A percentile compares a stretch with the other conserved stretches of the same genome.
Evolutionary conservation across 92 coral and sea anemone species (phyloP).

Genomic region (Siderastrea radians): DNA sequence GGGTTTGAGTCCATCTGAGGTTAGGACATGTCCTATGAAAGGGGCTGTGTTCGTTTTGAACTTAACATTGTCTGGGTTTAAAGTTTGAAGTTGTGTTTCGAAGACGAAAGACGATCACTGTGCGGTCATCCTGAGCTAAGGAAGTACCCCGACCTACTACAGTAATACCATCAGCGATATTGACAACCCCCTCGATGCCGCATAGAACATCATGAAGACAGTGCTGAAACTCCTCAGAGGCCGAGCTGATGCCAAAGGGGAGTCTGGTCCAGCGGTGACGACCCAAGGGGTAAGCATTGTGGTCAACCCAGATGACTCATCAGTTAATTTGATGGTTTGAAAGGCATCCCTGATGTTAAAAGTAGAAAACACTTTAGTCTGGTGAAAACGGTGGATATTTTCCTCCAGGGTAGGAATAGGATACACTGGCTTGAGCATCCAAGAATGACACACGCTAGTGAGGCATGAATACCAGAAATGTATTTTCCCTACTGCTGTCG

Average conservation of each 20-base stretch:
- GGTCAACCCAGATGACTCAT: constrained; percentile 61
- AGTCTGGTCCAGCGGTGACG: constrained; percentile 64
- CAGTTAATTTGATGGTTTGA: constrained; percentile 42
- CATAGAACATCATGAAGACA: constrained; percentile 54
- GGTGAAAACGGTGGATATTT: constrained; percentile 58
- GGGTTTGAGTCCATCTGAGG: background rate
- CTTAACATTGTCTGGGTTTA: constrained; percentile 43
- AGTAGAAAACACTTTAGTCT: constrained; percentile 64
- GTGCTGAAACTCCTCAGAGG: constrained; percentile 63
- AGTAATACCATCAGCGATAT: background rate
- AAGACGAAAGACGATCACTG: constrained; percentile 42
- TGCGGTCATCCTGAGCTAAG: constrained; percentile 25
- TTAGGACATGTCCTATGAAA: constrained; percentile 30
- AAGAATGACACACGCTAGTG: no score
- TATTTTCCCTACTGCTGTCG: constrained; percentile 43
- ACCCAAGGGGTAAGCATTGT: constrained; percentile 43
- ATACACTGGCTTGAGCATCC: constrained; percentile 54
- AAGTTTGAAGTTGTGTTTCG: constrained; percentile 57
- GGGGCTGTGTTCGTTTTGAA: no score
- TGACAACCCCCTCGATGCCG: background rate
- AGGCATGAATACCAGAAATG: constrained; percentile 44
- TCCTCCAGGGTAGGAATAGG: constrained; percentile 7
- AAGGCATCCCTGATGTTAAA: constrained; percentile 75
- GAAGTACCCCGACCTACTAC: constrained; percentile 51
- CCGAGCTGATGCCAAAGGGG: constrained; percentile 67